These are phyloP conservation scores for Thera britannica DNA, from an alignment of 2,888 invertebrate genomes.

Conservation along the genomic window DNA sequence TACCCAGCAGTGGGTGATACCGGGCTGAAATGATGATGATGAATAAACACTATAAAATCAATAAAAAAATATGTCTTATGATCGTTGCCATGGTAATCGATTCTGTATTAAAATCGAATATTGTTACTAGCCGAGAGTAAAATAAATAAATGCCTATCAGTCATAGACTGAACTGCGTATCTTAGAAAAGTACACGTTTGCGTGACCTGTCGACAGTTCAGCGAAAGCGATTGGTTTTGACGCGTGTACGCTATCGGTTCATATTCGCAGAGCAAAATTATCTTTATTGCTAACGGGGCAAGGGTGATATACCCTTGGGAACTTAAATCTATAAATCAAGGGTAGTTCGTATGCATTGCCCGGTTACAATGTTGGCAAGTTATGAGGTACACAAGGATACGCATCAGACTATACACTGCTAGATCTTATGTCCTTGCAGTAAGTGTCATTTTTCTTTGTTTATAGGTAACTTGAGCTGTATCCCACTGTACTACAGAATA, in stretches of 20 bases:
- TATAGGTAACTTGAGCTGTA: no score
- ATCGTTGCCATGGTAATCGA: neutral
- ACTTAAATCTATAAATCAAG: constrained; percentile 37
- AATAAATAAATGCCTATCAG: constrained; percentile 2
- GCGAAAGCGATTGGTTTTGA: constrained; percentile 30
- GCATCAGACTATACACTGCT: no score
- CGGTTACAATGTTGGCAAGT: constrained; percentile 23
- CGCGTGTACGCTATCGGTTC: constrained; percentile 34
- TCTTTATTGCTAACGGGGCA: constrained; percentile 23
- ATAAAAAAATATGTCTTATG: no score
- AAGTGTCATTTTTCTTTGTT: no score
- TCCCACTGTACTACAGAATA: no score
- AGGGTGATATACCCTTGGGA: constrained; percentile 21
- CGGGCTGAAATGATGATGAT: no score
- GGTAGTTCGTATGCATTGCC: constrained; percentile 1
- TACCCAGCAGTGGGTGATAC: no score
- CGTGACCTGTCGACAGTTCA: constrained; percentile 22
- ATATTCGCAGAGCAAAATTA: constrained; percentile 23
- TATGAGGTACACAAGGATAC: constrained; percentile 17
- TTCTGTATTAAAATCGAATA: neutral
- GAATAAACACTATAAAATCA: no score
- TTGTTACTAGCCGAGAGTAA: neutral
- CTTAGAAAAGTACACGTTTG: constrained; percentile 11
- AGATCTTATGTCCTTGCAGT: no score
- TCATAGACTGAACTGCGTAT: constrained; percentile 3